A percentile compares a stretch with the other conserved stretches of the same genome.
Conservation (phyloP, 2,113 vertebrate species). For the Forbesichthys papilliferus region DNA sequence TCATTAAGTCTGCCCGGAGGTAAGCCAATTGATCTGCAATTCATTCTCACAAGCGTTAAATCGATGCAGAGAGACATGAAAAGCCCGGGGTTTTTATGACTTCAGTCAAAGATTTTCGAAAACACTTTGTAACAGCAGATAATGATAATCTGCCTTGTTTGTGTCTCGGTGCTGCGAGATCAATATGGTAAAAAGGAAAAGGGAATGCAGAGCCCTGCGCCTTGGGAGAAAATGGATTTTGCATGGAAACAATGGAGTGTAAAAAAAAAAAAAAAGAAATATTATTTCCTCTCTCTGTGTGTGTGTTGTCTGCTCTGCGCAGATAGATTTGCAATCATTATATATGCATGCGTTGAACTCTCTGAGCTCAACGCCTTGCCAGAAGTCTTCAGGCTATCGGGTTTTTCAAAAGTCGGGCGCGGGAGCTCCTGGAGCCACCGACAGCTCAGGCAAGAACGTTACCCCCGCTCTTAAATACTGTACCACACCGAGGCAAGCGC, state of each 20-base stretch:
- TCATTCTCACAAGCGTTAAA: slow-evolving; percentile 80
- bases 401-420: slow-evolving; percentile 5
- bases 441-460: slow-evolving; percentile 41
- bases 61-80: slow-evolving; percentile 78
- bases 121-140: slow-evolving; percentile 78
- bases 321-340: slow-evolving; percentile 32
- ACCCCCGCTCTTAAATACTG: slow-evolving; percentile 42
- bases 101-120: slow-evolving; percentile 75
- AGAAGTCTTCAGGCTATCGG: slow-evolving; percentile 19
- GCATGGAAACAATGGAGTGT: slow-evolving; percentile 69
- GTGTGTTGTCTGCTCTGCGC: slow-evolving; percentile 35
- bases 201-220: slow-evolving; percentile 32
- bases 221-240: slow-evolving; percentile 73
- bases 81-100: slow-evolving; percentile 74
- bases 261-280: neutral
- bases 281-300: slow-evolving; percentile 8
- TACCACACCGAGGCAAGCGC: slow-evolving; percentile 31
- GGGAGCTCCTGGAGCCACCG: slow-evolving; percentile 13
- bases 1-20: slow-evolving; percentile 78
- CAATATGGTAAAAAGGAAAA: slow-evolving; percentile 60
- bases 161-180: slow-evolving; percentile 65
- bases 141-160: slow-evolving; percentile 79
- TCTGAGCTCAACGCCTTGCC: neutral
- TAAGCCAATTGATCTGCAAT: slow-evolving; percentile 83
- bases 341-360: slow-evolving; percentile 17